Percentiles rank a stretch among this genome's conserved stretches.
Conservation (phyloP, 2,888 invertebrate species). For the Rhopalosiphum nymphaeae region DNA sequence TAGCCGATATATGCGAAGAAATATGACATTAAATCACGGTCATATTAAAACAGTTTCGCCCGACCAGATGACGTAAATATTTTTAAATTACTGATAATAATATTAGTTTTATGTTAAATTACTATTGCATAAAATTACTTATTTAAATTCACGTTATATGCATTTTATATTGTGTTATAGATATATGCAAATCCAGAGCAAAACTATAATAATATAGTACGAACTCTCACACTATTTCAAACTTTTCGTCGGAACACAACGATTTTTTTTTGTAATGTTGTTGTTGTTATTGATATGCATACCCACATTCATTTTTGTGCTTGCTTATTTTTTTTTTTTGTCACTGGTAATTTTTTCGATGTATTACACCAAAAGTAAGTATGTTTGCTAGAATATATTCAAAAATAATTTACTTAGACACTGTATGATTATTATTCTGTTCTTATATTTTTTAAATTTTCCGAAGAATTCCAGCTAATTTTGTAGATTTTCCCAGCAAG, state of each 20-base stretch:
- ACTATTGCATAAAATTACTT: not conserved
- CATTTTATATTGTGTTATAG: not conserved
- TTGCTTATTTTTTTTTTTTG: not conserved
- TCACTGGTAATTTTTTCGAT: not conserved
- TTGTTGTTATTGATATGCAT: not conserved
- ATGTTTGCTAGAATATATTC: not conserved
- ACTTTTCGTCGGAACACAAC: not conserved
- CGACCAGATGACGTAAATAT: not conserved
- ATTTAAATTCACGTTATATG: not conserved
- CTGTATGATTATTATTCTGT: not conserved
- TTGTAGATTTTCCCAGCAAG: not conserved
- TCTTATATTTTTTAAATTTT: not conserved
- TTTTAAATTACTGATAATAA: not conserved
- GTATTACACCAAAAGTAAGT: not conserved
- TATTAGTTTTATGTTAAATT: not conserved
- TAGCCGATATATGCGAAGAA: not conserved
- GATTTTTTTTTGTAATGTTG: not conserved
- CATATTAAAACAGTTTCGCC: not conserved
- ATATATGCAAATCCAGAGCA: not conserved
- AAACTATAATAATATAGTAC: not conserved
- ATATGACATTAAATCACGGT: not conserved
- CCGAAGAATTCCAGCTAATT: not conserved
- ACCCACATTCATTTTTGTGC: not conserved
- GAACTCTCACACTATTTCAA: not conserved
- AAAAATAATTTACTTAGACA: not conserved